Conservation (phyloP, 2,113 vertebrate genomes). For the Rhea americana region DNA sequence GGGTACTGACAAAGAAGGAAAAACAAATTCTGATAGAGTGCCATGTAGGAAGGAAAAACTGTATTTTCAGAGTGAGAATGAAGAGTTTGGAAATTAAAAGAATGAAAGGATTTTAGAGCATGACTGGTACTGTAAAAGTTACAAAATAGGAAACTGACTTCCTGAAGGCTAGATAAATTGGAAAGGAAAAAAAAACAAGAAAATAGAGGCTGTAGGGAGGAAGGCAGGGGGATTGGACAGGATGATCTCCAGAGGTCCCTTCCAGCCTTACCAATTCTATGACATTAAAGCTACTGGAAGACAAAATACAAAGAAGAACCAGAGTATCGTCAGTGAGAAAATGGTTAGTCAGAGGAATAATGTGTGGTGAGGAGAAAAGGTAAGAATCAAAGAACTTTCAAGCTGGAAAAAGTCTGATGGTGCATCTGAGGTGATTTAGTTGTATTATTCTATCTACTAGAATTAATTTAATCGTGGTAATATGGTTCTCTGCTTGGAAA, state of each 20-base stretch:
- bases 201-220: no score
- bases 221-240: no score
- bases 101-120: not conserved
- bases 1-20: not conserved
- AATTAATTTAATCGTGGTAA: no score
- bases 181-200: not conserved
- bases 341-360: not conserved
- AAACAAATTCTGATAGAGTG: not conserved
- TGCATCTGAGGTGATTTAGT: no score
- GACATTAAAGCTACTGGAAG: not conserved
- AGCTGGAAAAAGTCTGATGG: not conserved
- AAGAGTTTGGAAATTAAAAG: not conserved
- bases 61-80: not conserved
- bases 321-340: not conserved
- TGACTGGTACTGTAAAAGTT: not conserved
- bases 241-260: no score
- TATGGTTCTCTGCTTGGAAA: no score
- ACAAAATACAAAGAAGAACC: not conserved
- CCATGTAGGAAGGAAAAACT: not conserved
- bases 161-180: not conserved
- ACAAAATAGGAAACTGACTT: not conserved
- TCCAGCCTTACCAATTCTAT: no score
- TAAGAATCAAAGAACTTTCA: not conserved
- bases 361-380: not conserved
- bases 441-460: no score